Evolutionary conservation across 2,797 vertebrate species (phyloP).

Genomic region (Rhincodon typus): DNA sequence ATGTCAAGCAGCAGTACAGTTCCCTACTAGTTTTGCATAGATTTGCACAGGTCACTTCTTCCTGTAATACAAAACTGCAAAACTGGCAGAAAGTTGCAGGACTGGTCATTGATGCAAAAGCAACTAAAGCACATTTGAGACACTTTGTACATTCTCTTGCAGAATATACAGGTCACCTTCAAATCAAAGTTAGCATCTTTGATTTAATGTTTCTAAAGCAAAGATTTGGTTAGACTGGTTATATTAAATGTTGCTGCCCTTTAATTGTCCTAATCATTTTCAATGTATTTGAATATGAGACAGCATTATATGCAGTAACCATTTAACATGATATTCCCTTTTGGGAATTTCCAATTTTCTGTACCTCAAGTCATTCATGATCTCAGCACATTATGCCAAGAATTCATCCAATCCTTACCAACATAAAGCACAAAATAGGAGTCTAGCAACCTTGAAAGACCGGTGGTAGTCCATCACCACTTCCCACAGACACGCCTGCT

Average conservation of each 20-base stretch:
- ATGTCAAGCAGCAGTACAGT: background rate
- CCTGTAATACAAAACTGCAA: slow-evolving; percentile 37
- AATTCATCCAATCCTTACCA: background rate
- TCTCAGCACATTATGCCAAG: background rate
- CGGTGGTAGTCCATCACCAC: background rate
- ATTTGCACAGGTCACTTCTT: slow-evolving; percentile 34
- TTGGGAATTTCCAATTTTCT: background rate
- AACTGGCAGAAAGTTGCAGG: slow-evolving; percentile 31
- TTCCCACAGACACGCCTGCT: too few species aligned
- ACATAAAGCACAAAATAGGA: background rate
- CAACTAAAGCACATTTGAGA: background rate
- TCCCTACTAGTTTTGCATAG: slow-evolving; percentile 33
- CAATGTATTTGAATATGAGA: too few species aligned
- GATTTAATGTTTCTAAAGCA: background rate
- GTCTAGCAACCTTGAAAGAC: background rate
- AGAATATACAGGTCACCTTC: background rate
- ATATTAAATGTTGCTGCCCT: background rate
- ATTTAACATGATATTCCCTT: background rate
- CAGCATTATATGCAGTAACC: background rate
- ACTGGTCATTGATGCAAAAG: background rate
- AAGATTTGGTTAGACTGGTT: background rate
- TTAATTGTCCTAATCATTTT: background rate
- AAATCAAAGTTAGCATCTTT: background rate
- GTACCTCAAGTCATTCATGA: background rate
- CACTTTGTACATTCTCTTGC: background rate